Evolutionary conservation across 2,113 vertebrate species (phyloP).

Genomic region (Pardalotus punctatus): DNA sequence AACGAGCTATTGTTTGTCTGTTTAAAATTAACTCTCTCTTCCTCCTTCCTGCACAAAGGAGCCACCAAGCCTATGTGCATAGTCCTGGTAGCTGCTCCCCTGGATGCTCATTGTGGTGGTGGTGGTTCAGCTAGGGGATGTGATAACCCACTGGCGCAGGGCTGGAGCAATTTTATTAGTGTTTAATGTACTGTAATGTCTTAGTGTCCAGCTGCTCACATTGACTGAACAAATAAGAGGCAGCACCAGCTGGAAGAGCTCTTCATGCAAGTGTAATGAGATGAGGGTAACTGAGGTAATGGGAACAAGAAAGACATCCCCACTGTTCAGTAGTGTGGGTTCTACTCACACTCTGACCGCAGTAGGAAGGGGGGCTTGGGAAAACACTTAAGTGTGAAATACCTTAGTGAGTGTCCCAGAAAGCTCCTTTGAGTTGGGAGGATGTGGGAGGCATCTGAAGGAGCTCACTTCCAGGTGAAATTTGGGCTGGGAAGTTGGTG

Average conservation of each 20-base stretch:
- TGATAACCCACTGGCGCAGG: neutral
- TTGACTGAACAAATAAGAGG: neutral
- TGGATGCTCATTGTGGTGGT: neutral
- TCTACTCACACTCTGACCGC: neutral
- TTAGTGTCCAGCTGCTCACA: neutral
- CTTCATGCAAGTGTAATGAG: neutral
- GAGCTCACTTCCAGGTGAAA: neutral
- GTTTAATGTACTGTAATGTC: neutral
- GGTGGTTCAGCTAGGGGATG: neutral
- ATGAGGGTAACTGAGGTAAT: neutral
- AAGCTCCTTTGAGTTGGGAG: neutral
- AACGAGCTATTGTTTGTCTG: slow-evolving; percentile 46
- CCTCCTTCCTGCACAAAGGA: neutral
- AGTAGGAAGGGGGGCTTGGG: neutral
- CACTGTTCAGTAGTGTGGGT: neutral
- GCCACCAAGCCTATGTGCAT: neutral
- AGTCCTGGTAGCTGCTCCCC: neutral
- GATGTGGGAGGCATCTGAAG: neutral
- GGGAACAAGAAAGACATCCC: neutral
- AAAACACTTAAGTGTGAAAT: neutral
- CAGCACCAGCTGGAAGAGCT: neutral
- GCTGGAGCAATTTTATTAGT: neutral
- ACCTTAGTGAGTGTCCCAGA: neutral
- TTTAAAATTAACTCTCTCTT: slow-evolving; percentile 60
- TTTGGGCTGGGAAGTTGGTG: neutral